Conservation (phyloP, 2,113 vertebrate species). For the Acanthisitta chloris region DNA sequence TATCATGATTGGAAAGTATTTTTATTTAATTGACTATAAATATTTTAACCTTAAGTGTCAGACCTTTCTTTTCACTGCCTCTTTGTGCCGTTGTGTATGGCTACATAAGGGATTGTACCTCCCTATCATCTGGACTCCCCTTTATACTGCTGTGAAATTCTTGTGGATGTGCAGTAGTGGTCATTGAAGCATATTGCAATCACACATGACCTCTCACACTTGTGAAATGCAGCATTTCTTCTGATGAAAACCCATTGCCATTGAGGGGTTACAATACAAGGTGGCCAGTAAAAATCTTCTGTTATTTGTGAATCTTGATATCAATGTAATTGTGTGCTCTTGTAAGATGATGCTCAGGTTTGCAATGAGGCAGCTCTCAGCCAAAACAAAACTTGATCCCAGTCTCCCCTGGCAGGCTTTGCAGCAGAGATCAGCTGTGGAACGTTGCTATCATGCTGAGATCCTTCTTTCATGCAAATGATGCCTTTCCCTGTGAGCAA, state of each 20-base stretch:
- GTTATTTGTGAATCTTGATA: not conserved
- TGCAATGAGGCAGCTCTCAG: not conserved
- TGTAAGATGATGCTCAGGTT: not conserved
- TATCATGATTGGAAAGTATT: not conserved
- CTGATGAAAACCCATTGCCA: not conserved
- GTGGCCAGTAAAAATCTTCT: not conserved
- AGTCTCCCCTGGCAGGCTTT: not conserved
- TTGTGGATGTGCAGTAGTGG: not conserved
- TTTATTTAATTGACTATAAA: not conserved
- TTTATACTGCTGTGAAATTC: not conserved
- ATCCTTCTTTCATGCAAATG: slow-evolving; percentile 44
- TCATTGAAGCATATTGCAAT: not conserved
- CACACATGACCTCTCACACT: not conserved
- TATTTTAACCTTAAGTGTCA: not conserved
- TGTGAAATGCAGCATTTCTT: not conserved
- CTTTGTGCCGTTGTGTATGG: too few species aligned
- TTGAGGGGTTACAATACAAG: not conserved
- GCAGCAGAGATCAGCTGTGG: not conserved
- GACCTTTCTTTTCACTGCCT: not conserved
- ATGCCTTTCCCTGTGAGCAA: slow-evolving; percentile 12
- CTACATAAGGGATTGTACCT: not conserved
- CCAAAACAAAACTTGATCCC: not conserved
- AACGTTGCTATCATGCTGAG: not conserved
- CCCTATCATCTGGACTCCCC: not conserved
- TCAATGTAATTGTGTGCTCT: not conserved